phyloP scores from a whole-genome alignment of 2,888 invertebrate genomes.

The Eledona agricola region DNA sequence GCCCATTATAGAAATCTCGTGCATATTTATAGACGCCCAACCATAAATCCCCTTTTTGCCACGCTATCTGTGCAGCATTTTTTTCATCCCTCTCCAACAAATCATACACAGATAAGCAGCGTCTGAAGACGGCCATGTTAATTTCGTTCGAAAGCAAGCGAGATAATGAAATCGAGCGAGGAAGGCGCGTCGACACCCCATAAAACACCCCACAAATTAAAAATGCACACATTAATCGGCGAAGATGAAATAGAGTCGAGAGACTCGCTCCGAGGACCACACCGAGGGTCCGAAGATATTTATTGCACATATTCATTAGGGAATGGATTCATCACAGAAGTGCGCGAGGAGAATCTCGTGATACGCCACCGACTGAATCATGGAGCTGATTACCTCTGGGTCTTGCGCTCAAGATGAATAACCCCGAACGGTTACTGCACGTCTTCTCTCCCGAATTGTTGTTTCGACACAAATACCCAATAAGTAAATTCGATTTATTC shows the following conservation, averaged over 20 bases:
- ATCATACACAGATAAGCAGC: conserved; percentile 54
- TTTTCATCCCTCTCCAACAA: conserved; percentile 45
- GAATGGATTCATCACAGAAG: conserved; percentile 56
- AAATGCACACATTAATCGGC: conserved; percentile 59
- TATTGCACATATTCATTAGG: conserved; percentile 59
- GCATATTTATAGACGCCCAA: conserved; percentile 20
- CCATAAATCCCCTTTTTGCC: conserved; percentile 24
- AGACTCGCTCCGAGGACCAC: conserved; percentile 9
- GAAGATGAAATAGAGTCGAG: conserved; percentile 53
- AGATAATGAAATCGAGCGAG: conserved; percentile 51
- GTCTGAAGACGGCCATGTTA: conserved; percentile 46
- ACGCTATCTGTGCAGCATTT: conserved; percentile 29
- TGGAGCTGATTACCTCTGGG: conserved; percentile 52
- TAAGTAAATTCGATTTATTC: too few relatives aligned
- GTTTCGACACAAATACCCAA: too few relatives aligned
- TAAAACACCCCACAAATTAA: conserved; percentile 54
- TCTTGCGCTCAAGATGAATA: conserved; percentile 44
- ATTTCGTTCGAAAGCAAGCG: conserved; percentile 41
- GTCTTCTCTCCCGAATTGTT: too few relatives aligned
- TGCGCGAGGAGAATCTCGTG: conserved; percentile 47
- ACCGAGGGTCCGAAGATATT: conserved; percentile 49
- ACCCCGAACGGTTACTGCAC: conserved; percentile 41
- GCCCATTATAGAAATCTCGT: too few relatives aligned
- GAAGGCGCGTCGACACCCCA: conserved; percentile 57
- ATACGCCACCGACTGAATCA: conserved; percentile 47